Evolutionary conservation across 2,113 vertebrate species (phyloP).

Genomic region (Nanger granti): DNA sequence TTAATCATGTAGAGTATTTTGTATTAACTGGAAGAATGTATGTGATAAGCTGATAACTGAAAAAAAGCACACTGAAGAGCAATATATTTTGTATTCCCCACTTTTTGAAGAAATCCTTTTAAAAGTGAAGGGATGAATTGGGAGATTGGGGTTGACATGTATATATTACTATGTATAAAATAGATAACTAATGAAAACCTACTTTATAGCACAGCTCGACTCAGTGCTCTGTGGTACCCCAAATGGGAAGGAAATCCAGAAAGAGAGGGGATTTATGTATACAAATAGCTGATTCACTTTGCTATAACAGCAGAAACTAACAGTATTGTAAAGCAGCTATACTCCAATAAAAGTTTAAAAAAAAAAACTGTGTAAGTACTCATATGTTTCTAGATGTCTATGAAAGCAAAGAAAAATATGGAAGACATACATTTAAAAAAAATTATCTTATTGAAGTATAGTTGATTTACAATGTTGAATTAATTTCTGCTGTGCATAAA

Average conservation of each 20-base stretch:
- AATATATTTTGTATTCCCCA: background rate
- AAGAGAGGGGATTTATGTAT: background rate
- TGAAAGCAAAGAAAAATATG: conserved; percentile 21
- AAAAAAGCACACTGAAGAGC: background rate
- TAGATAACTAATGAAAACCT: background rate
- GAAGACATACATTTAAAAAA: background rate
- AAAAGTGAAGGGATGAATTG: background rate
- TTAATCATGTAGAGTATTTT: background rate
- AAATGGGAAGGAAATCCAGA: background rate
- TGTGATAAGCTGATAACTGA: background rate
- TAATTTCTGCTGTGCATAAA: background rate
- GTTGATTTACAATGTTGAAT: background rate
- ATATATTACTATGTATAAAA: background rate
- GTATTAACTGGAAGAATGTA: background rate
- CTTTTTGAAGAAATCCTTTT: background rate
- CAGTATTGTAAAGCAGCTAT: background rate
- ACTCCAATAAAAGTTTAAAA: background rate
- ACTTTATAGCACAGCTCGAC: background rate
- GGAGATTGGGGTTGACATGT: background rate
- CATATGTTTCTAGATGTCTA: background rate
- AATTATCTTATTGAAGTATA: background rate
- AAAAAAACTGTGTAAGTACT: background rate
- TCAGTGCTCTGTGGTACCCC: background rate
- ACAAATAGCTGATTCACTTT: background rate
- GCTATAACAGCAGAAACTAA: background rate